Conservation (phyloP, 2,113 vertebrate genomes). For the Pachyramphus minor region DNA sequence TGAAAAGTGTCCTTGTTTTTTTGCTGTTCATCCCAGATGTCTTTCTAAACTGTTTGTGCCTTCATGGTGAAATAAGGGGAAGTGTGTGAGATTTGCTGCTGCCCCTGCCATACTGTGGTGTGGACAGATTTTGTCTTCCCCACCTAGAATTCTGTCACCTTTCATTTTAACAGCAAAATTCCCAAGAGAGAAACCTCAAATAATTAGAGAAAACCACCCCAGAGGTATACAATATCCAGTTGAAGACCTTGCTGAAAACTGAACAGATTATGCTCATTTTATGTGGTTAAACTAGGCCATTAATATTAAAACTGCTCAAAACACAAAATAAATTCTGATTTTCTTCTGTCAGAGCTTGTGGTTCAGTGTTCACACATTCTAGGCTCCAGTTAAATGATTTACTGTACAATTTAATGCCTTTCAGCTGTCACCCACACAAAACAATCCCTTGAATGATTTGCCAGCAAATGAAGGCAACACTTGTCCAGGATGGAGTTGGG, state of each 20-base stretch:
- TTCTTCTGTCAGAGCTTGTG: conserved; percentile 29
- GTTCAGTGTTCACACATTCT: conserved; percentile 40
- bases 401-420: conserved; percentile 51
- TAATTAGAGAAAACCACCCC: conserved; percentile 14
- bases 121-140: neutral
- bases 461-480: neutral
- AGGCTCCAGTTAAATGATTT: conserved; percentile 43
- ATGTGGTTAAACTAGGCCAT: conserved; percentile 10
- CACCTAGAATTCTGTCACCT: neutral
- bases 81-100: neutral
- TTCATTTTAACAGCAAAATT: neutral
- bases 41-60: neutral
- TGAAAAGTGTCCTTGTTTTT: neutral
- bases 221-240: conserved; percentile 10
- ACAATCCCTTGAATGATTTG: neutral
- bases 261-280: neutral
- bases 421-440: conserved; percentile 29
- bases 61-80: fast-evolving
- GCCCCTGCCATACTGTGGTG: neutral
- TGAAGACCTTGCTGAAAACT: conserved; percentile 59
- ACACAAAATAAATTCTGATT: conserved; percentile 29
- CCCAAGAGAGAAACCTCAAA: conserved; percentile 19
- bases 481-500: conserved; percentile 6
- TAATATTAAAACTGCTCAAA: conserved; percentile 26
- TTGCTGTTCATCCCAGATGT: neutral